Evolutionary conservation across 2,797 vertebrate species (phyloP).

Genomic region (Prunella strophiata): DNA sequence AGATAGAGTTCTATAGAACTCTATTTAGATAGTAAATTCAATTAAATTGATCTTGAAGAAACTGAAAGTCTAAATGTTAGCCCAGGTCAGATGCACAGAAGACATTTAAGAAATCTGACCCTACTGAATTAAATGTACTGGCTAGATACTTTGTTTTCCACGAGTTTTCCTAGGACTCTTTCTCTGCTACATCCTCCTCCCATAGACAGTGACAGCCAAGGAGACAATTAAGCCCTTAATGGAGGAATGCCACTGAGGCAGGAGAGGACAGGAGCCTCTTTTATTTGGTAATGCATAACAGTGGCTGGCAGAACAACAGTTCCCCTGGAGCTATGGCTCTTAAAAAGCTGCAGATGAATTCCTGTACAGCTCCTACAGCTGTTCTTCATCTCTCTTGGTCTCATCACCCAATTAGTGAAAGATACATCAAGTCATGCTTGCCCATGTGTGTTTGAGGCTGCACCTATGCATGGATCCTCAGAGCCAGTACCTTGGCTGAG

Average conservation of each 20-base stretch:
- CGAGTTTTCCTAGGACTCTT: background rate
- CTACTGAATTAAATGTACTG: background rate
- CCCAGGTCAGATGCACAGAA: background rate
- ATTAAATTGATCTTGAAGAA: slow-evolving; percentile 47
- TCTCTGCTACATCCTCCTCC: background rate
- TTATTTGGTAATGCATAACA: slow-evolving; percentile 57
- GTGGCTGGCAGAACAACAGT: background rate
- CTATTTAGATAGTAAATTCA: slow-evolving; percentile 53
- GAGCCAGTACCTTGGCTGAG: background rate
- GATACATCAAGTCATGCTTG: background rate
- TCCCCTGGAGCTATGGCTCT: slow-evolving; percentile 40
- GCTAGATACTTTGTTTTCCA: background rate
- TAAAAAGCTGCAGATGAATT: slow-evolving; percentile 21
- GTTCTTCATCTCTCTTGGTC: slow-evolving; percentile 54
- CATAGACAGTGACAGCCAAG: background rate
- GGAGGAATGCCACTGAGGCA: background rate
- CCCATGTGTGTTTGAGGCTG: background rate
- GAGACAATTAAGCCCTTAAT: slow-evolving; percentile 3
- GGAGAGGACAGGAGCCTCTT: background rate
- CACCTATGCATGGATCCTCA: background rate
- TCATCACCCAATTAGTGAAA: slow-evolving; percentile 66
- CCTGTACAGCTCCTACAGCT: slow-evolving; percentile 60
- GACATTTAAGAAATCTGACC: background rate
- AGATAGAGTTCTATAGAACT: too few species aligned
- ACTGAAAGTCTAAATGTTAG: background rate